Evolutionary conservation across 2,113 vertebrate species (phyloP).

Genomic region (Mastomys coucha): DNA sequence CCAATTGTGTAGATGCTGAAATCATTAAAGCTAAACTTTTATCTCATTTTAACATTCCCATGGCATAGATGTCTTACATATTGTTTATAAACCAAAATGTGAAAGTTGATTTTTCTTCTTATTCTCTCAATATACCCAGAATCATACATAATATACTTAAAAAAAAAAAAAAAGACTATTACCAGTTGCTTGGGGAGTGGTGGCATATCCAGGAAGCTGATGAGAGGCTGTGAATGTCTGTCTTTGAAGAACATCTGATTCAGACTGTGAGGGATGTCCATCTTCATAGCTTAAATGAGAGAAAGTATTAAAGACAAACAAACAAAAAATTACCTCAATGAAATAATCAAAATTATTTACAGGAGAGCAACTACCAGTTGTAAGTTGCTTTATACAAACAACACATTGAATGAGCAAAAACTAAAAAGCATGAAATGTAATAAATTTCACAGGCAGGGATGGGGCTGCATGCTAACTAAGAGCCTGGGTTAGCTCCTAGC

Average conservation of each 20-base stretch:
- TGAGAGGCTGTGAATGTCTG: constrained; percentile 94
- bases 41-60: constrained; percentile 54
- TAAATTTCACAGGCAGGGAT: background rate
- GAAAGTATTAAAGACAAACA: constrained; percentile 70
- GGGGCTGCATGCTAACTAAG: background rate
- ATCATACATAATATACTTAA: background rate
- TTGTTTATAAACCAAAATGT: constrained; percentile 32
- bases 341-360: constrained; percentile 50
- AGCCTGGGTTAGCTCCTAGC: background rate
- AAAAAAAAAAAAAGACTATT: constrained; percentile 54
- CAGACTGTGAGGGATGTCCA: constrained; percentile 92
- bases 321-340: constrained; percentile 12
- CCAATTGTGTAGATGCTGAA: constrained; percentile 17
- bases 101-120: background rate
- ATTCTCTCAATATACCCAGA: constrained; percentile 22
- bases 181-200: constrained; percentile 94
- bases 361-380: background rate
- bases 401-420: background rate
- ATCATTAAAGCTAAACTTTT: constrained; percentile 31
- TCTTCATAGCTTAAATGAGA: constrained; percentile 96
- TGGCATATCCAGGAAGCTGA: constrained; percentile 94
- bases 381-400: background rate
- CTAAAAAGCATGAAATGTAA: background rate
- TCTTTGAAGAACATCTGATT: constrained; percentile 95
- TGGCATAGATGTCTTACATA: background rate